phyloP scores from a whole-genome alignment of 2,888 invertebrate species.

The Timema podura region DNA sequence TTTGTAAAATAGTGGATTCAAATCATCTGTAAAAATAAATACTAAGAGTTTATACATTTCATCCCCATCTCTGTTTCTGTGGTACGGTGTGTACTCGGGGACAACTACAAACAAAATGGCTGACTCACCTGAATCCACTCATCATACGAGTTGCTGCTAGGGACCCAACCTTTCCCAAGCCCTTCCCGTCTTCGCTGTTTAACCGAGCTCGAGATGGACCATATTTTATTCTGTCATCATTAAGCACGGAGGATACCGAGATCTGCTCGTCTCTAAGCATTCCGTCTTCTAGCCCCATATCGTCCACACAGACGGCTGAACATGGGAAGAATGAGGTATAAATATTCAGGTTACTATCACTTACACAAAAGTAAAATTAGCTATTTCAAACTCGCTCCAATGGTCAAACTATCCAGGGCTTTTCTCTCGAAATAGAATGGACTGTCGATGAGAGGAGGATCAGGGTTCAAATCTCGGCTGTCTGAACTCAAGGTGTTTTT shows the following conservation, averaged over 20 bases:
- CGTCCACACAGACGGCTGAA: constrained; percentile 56
- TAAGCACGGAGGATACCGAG: constrained; percentile 57
- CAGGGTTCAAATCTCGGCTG: no score
- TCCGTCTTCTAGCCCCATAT: constrained; percentile 66
- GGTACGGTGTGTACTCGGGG: neutral
- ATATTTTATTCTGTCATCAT: constrained; percentile 34
- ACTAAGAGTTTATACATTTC: neutral
- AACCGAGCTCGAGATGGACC: constrained; percentile 46
- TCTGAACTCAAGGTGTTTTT: no score
- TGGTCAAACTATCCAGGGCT: no score
- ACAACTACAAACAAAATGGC: neutral
- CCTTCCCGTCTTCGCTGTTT: constrained; percentile 38
- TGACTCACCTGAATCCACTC: constrained; percentile 63
- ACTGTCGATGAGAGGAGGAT: no score
- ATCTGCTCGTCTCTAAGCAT: constrained; percentile 61
- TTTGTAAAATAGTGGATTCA: no score
- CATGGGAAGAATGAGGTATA: no score
- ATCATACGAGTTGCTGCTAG: constrained; percentile 60
- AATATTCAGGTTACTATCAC: no score
- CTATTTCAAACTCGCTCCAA: no score
- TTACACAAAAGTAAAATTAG: no score
- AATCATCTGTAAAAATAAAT: constrained; percentile 28
- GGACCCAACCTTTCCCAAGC: constrained; percentile 57
- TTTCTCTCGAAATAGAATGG: neutral
- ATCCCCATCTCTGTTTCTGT: neutral